These are phyloP conservation scores for Pogonocherus hispidulus DNA, from an alignment of 2,888 invertebrate species.

Conservation along the genomic window DNA sequence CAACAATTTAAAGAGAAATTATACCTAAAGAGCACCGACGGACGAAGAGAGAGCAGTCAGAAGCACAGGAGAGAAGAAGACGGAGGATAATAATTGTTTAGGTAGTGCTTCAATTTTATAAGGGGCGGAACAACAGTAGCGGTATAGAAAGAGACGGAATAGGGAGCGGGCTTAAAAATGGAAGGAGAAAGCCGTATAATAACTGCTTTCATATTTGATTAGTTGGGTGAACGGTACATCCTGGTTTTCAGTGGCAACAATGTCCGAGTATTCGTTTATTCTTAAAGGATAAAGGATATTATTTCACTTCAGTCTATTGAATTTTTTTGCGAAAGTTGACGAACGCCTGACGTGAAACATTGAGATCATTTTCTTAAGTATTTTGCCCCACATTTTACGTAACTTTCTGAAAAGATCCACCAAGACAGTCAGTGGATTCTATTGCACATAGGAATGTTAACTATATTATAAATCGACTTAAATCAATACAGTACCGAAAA, in stretches of 20 bases:
- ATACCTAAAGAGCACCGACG: constrained; percentile 4
- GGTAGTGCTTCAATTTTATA: constrained; percentile 65
- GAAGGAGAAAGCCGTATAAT: constrained; percentile 56
- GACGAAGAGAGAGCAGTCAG: background rate
- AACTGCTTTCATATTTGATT: constrained; percentile 63
- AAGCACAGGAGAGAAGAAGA: constrained; percentile 47
- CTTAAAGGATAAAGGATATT: constrained; percentile 9
- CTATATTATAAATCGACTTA: too few species aligned
- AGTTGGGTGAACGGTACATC: constrained; percentile 58
- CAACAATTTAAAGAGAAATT: constrained; percentile 21
- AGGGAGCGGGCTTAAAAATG: constrained; percentile 38
- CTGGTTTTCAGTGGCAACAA: constrained; percentile 40
- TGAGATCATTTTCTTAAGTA: background rate
- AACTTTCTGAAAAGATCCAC: too few species aligned
- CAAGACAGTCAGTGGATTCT: too few species aligned
- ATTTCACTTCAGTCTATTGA: constrained; percentile 18
- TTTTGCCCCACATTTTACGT: background rate
- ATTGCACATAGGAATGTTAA: too few species aligned
- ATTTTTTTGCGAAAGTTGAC: background rate
- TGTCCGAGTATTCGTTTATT: constrained; percentile 13
- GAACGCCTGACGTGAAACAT: background rate
- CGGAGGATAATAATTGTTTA: constrained; percentile 64
- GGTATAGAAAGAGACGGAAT: constrained; percentile 49
- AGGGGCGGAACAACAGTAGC: constrained; percentile 65
- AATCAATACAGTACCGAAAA: too few species aligned